phyloP scores from a whole-genome alignment of 2,113 vertebrate genomes.

The Cromileptes altivelis region DNA sequence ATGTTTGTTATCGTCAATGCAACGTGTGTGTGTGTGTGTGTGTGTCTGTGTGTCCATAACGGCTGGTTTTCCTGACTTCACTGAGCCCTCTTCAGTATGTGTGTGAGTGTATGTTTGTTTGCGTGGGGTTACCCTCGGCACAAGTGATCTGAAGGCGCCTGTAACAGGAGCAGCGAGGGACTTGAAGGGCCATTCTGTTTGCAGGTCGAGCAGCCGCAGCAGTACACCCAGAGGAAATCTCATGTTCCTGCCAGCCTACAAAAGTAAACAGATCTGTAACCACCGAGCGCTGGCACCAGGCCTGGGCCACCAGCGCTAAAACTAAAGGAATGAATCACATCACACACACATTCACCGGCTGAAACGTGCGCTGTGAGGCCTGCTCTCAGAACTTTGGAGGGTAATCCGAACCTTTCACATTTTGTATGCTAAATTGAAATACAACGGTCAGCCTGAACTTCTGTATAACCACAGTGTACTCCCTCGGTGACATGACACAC shows the following conservation, averaged over 20 bases:
- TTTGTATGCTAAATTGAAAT: slow-evolving; percentile 6
- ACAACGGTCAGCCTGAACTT: slow-evolving; percentile 15
- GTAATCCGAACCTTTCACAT: neutral
- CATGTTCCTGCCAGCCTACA: slow-evolving; percentile 79
- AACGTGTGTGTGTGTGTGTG: slow-evolving; percentile 4
- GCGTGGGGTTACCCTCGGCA: slow-evolving; percentile 31
- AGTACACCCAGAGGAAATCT: slow-evolving; percentile 81
- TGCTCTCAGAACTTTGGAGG: neutral
- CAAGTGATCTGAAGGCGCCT: slow-evolving; percentile 14
- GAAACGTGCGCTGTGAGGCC: neutral
- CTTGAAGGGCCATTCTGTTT: slow-evolving; percentile 64
- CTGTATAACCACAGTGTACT: slow-evolving; percentile 17
- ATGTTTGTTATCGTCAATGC: slow-evolving; percentile 18
- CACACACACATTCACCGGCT: slow-evolving; percentile 24
- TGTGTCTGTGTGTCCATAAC: neutral
- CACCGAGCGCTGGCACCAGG: slow-evolving; percentile 67
- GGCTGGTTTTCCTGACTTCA: slow-evolving; percentile 2
- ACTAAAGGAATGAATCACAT: slow-evolving; percentile 62
- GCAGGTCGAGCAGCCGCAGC: slow-evolving; percentile 65
- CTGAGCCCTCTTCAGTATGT: slow-evolving; percentile 31
- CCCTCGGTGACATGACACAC: slow-evolving; percentile 13
- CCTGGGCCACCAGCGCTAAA: slow-evolving; percentile 64
- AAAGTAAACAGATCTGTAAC: slow-evolving; percentile 80
- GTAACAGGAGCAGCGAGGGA: slow-evolving; percentile 44
- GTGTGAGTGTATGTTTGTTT: slow-evolving; percentile 44